phyloP scores from a whole-genome alignment of 2,888 invertebrate species.

The Euplagia quadripunctaria region DNA sequence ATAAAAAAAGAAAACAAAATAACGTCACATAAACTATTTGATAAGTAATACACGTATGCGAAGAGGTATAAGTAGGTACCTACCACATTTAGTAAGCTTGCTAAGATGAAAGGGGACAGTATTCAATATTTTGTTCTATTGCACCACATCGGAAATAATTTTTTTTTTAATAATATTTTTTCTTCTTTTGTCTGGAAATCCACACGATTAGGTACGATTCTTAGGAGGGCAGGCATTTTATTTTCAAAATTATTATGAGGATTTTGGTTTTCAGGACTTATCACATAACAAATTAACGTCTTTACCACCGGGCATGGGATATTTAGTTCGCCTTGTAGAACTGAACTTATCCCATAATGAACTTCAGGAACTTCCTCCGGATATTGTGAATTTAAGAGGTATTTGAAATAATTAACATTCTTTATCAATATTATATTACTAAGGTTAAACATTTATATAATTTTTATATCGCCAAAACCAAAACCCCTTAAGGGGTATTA shows the following conservation, averaged over 20 bases:
- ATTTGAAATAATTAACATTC: conserved; percentile 40
- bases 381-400: conserved; percentile 94
- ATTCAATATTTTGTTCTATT: too few relatives aligned
- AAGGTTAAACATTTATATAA: too few relatives aligned
- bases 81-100: background rate
- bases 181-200: background rate
- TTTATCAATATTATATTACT: too few relatives aligned
- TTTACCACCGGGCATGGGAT: conserved; percentile 94
- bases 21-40: too few relatives aligned
- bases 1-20: too few relatives aligned
- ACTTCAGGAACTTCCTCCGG: conserved; percentile 92
- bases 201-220: background rate
- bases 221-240: background rate
- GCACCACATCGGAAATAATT: too few relatives aligned
- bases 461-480: too few relatives aligned
- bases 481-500: too few relatives aligned
- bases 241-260: background rate
- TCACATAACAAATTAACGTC: conserved; percentile 91
- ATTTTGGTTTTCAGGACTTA: conserved; percentile 89
- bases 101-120: background rate
- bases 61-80: background rate
- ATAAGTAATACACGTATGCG: too few relatives aligned
- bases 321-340: conserved; percentile 92
- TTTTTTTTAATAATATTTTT: background rate
- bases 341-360: conserved; percentile 92